Conservation (phyloP, 2,888 invertebrate genomes). For the Cryptophagus acutangulus region DNA sequence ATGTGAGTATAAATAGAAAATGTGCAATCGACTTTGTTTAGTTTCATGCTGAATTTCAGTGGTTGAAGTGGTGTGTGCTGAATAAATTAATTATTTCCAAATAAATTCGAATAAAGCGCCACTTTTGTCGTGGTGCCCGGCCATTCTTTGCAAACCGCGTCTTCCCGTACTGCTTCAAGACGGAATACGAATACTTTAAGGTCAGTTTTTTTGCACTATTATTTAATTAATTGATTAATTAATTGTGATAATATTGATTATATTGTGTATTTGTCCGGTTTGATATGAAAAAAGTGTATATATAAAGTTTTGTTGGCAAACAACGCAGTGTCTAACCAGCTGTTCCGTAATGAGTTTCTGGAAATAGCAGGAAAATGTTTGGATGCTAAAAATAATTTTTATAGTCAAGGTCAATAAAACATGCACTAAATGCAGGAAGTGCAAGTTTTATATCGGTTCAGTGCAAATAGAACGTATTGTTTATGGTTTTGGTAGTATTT, state of each 20-base stretch:
- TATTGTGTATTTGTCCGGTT: background rate
- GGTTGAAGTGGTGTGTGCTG: constrained; percentile 17
- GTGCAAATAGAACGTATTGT: background rate
- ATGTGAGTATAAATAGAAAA: constrained; percentile 34
- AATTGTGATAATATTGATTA: too few relatives aligned
- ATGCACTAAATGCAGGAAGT: constrained; percentile 3
- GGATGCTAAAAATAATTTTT: constrained; percentile 12
- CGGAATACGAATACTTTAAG: background rate
- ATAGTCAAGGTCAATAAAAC: constrained; percentile 11
- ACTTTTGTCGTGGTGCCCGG: too few relatives aligned
- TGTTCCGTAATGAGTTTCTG: constrained; percentile 18
- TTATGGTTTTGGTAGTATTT: too few relatives aligned
- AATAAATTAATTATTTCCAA: too few relatives aligned
- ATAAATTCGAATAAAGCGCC: too few relatives aligned
- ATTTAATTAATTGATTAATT: too few relatives aligned
- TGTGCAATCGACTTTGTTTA: constrained; percentile 25
- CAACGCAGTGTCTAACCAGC: constrained; percentile 13
- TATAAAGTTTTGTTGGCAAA: constrained; percentile 21
- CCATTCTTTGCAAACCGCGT: too few relatives aligned
- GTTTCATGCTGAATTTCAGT: constrained; percentile 27
- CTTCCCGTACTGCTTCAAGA: too few relatives aligned
- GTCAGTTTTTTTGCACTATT: background rate
- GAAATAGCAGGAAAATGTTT: constrained; percentile 17
- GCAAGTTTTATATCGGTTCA: background rate
- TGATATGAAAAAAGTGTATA: background rate